Base-by-base conservation (phyloP, 2,888 invertebrate species). In the Dugesia japonica region DNA sequence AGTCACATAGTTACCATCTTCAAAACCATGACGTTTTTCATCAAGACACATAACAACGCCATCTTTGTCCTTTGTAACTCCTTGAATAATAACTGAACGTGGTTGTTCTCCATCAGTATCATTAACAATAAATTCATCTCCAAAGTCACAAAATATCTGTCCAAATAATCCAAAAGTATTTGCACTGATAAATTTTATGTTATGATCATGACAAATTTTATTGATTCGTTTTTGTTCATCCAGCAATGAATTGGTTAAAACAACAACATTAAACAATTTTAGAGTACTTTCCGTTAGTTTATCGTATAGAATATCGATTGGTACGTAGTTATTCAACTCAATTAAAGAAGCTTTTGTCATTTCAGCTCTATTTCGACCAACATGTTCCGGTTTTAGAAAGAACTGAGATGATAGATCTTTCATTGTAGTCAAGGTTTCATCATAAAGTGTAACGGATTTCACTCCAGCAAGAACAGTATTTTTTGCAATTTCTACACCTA, bases 391-490 rank as follows among this genome's bases (percentile, higher is more conserved):
- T 27, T 88, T 88, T 79, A 95, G 85, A 85, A 93, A 98, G 85
- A 94, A 98, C 85, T 87, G 92, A 77, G 93, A 91, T 4, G 92
- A 89, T 78, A 94, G 87, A 86, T 94, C 92, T 71, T 87, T 84
- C 79, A 90, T 86, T 79, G 89, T 87, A 83, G 90, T 90, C 81
- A 86, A 85, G 79, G 87, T 87, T 80, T 89, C 89, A 86, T 95
- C 95, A 86, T 94, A 95, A 81, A 99, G 87, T 77, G 94, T 94
- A 80, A 99, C 94, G 76, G 94, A 92, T 85, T 94, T 94, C 77
- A 98, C 95, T 81, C 98, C 98, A 82, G 92, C 92, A 80, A 98
- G 89, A 81, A 97, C 93, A 81, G 98, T 91, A 86, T 99, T 98
- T 87, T 98, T 98, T 9, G 97, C 95, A 78, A 97, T 88, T 87